These are phyloP conservation scores for Coptodon bakossiorum DNA, from an alignment of 2,113 vertebrate species.

Conservation along the genomic window DNA sequence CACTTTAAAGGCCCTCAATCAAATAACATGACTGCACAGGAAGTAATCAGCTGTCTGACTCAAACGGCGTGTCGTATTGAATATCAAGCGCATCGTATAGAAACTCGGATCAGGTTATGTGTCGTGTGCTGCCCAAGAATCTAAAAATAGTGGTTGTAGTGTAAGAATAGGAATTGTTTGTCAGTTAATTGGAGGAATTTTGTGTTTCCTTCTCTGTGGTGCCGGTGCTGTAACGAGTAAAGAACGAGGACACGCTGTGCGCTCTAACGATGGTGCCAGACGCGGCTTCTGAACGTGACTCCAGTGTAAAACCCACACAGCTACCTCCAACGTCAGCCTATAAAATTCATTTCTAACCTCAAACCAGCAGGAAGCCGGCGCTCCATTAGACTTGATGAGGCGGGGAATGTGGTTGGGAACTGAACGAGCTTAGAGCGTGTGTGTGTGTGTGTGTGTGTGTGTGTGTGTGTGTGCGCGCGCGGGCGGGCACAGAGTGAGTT, in stretches of 20 bases:
- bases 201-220: neutral
- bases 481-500: neutral
- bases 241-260: neutral
- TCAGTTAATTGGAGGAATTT: neutral
- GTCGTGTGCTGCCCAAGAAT: neutral
- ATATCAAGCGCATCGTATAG: neutral
- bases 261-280: neutral
- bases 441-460: neutral
- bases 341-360: neutral
- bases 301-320: neutral
- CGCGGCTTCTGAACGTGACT: neutral
- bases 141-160: neutral
- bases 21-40: neutral
- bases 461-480: fast-evolving
- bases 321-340: neutral
- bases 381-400: constrained; percentile 5
- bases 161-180: neutral
- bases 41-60: neutral
- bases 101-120: neutral
- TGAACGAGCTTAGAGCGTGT: neutral
- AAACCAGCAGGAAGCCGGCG: neutral
- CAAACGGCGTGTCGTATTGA: neutral
- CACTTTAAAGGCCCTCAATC: neutral
- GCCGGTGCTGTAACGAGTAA: neutral
- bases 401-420: neutral